Evolutionary conservation across 2,797 vertebrate genomes (phyloP), one percentile per base, ranked within the genome.

Genomic region (Silurus aristotelis): DNA sequence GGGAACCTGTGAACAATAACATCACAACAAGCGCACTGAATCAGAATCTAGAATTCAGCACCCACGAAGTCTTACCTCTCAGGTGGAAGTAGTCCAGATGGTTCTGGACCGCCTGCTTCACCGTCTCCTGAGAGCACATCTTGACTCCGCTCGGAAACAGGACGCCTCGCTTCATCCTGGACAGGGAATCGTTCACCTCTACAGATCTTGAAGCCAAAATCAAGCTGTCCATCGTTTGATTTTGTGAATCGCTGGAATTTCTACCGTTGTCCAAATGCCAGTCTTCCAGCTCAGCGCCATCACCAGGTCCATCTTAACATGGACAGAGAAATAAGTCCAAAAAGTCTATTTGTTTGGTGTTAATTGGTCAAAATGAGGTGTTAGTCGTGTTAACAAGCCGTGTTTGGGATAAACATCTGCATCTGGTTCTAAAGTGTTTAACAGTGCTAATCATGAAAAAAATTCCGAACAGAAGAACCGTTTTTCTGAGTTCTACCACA

Each of bases 1-100:
- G 38, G 31, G 27, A 68, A 15, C 14, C 27, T 12, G 63, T 4
- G 22, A 64, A 64, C 2, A 17, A 64, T 25, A 64, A 25, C 8
- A 64, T 13, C 31, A 31, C 14, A 17, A 43, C 7, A 3, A 71
- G 14, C 5, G 1, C 27, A 14, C n/a, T 48, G n/a, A 14, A n/a
- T 25, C 72, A 15, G 13, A 75, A 75, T 55, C 13, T 72, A n/a
- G 20, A 48, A 20, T 22, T 71, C 70, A 22, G 20, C 10, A n/a
- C 6, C 75, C 8, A 22, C 31, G 3, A 12, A 75, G 15, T 79
- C 95, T 95, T 93, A 99, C 97, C 97, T 96, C 97, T 93, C 43
- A 98, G 94, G 91, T 95, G 95, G 85, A 97, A 99, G 92, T 96
- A 99, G 55, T 92, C 95, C 73, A 97, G 92, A 82, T 99, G 97